These are phyloP conservation scores for Chlorodrepanis virens DNA, from an alignment of 2,113 vertebrate genomes.

Conservation along the genomic window DNA sequence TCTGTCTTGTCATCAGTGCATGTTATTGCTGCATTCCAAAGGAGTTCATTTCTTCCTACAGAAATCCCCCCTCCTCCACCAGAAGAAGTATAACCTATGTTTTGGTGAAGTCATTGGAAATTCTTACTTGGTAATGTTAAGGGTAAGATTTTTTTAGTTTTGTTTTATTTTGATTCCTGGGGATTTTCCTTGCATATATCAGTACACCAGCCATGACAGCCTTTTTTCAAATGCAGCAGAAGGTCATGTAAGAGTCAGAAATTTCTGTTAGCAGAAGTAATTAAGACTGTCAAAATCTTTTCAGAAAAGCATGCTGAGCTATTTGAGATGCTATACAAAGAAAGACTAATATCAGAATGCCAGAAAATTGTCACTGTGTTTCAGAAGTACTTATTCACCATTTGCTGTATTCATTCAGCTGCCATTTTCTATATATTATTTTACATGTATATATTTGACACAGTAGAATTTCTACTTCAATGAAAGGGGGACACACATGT, in stretches of 20 bases:
- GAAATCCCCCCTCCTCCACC: neutral
- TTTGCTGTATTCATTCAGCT: neutral
- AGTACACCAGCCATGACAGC: neutral
- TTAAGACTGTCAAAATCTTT: conserved; percentile 11
- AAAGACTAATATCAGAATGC: neutral
- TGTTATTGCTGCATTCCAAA: neutral
- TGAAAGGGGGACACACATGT: neutral
- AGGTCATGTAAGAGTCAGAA: neutral
- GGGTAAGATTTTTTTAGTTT: neutral
- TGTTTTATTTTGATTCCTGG: neutral
- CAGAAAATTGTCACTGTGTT: neutral
- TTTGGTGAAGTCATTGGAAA: neutral
- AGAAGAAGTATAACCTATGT: neutral
- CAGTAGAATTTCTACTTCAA: neutral
- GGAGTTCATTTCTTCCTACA: neutral
- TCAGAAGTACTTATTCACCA: neutral
- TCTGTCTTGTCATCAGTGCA: neutral
- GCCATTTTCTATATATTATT: neutral
- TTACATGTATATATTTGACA: neutral
- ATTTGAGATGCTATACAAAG: neutral
- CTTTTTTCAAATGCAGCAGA: neutral
- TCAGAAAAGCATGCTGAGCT: neutral
- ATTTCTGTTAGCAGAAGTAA: neutral
- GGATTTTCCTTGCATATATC: neutral
- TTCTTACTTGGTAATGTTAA: neutral